Percentiles rank a stretch among this genome's conserved stretches.
phyloP scores from a whole-genome alignment of 2,113 vertebrate genomes.

The Scolopax mira region DNA sequence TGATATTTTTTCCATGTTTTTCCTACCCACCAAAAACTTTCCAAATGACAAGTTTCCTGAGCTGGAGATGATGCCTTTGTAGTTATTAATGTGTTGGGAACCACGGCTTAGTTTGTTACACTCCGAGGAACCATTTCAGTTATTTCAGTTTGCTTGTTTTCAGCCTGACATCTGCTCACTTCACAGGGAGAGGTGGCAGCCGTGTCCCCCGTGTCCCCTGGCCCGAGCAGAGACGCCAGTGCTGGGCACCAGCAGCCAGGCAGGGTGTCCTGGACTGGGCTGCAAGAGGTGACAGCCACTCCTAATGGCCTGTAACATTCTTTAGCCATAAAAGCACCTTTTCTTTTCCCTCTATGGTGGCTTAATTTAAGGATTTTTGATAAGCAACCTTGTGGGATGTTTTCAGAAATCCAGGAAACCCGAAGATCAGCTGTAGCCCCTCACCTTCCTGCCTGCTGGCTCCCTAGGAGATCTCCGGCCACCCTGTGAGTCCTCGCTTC shows the following conservation, averaged over 20 bases:
- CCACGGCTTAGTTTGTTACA: neutral
- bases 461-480: neutral
- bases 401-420: neutral
- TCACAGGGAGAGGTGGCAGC: neutral
- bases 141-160: neutral
- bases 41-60: neutral
- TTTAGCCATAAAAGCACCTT: neutral
- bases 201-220: accelerated
- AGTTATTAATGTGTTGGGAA: neutral
- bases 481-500: neutral
- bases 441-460: neutral
- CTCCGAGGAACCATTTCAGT: neutral
- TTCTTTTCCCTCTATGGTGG: neutral
- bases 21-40: neutral
- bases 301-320: neutral
- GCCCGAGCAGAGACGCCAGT: neutral
- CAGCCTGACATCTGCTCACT: neutral
- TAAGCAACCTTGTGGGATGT: neutral
- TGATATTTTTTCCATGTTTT: neutral
- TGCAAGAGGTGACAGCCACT: neutral
- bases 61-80: neutral
- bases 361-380: neutral
- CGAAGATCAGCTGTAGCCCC: neutral
- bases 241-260: neutral
- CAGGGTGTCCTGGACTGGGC: neutral